Base-by-base conservation (phyloP, 2,888 invertebrate genomes). In the Holacanthella duospinosa region DNA sequence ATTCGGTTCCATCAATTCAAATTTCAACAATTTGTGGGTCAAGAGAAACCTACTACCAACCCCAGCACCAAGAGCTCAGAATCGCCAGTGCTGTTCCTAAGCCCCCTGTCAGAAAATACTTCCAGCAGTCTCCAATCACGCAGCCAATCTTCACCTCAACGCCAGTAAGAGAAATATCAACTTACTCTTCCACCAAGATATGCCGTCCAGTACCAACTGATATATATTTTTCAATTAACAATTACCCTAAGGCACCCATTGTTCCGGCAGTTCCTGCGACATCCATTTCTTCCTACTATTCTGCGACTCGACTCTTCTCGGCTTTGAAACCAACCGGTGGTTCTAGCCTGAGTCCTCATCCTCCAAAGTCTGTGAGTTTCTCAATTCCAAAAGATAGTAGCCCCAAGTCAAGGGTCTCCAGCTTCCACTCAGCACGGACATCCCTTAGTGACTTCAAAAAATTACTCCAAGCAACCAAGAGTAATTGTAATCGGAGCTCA, bases 381-480 rank as follows among this genome's bases (percentile, higher is more conserved):
- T 21, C 48, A n/a, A 48, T 48, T n/a, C 6, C 26, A 12, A 19
- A 9, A 4, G 2, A 21, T 25, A 48, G 25, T n/a, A 4, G 4
- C 12, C 29, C 29, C 6, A 21, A 3, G 16, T n/a, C n/a, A n/a
- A n/a, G n/a, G n/a, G n/a, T n/a, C n/a, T n/a, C n/a, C n/a, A n/a
- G n/a, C n/a, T 28, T 28, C 9, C 4, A 4, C n/a, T 29, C 59
- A 6, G 21, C 25, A 43, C 61, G 64, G 56, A 73, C 73, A 9
- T 70, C 73, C 1, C 59, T 73, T 4, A 66, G 66, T 12, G 71
- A 73, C 55, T 73, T 73, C 29, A 73, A 73, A 59, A 56, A 64
- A 48, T 60, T 73, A 1, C 63, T 73, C 1, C 68, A 69, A 59
- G 68, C 71, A 0, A 68, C 68, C 1, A 68, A 70, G 57, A 64